phyloP scores from a whole-genome alignment of 2,797 vertebrate genomes.

The Lagocephalus sceleratus region DNA sequence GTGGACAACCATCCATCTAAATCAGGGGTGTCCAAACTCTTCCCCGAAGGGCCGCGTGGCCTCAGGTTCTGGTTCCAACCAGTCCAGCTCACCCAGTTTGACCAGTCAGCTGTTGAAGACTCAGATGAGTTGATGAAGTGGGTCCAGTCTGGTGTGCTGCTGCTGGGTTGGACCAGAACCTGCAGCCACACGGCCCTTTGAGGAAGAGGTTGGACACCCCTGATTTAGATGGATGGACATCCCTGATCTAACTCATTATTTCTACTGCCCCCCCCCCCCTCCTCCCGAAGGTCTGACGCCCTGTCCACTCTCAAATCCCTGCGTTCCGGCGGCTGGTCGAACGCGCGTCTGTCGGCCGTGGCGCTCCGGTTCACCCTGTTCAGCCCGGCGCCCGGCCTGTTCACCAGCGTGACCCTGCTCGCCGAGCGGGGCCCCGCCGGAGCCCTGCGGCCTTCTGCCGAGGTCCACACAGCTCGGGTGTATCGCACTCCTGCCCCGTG shows the following conservation, averaged over 20 bases:
- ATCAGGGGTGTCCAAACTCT: no score
- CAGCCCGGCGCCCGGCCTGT: conserved; percentile 67
- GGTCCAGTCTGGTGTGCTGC: no score
- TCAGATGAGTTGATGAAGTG: no score
- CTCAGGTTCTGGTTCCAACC: no score
- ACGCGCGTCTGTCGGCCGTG: conserved; percentile 45
- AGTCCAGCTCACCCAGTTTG: no score
- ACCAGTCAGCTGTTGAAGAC: no score
- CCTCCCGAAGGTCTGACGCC: conserved; percentile 55
- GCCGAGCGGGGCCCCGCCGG: conserved; percentile 39
- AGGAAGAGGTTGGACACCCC: no score
- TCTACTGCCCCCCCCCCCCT: neutral
- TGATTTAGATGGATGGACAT: no score
- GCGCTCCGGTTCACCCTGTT: conserved; percentile 74
- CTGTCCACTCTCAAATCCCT: conserved; percentile 52
- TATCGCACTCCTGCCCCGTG: conserved; percentile 35
- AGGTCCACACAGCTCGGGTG: conserved; percentile 69
- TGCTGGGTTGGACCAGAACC: no score
- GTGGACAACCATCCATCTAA: neutral
- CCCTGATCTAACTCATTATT: neutral
- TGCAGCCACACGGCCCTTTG: no score
- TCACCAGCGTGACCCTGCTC: conserved; percentile 69
- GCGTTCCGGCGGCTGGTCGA: conserved; percentile 58
- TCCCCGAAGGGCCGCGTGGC: no score
- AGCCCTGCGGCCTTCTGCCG: conserved; percentile 53